phyloP scores from a whole-genome alignment of 2,113 vertebrate species.

The Cricetomys ansorgei region DNA sequence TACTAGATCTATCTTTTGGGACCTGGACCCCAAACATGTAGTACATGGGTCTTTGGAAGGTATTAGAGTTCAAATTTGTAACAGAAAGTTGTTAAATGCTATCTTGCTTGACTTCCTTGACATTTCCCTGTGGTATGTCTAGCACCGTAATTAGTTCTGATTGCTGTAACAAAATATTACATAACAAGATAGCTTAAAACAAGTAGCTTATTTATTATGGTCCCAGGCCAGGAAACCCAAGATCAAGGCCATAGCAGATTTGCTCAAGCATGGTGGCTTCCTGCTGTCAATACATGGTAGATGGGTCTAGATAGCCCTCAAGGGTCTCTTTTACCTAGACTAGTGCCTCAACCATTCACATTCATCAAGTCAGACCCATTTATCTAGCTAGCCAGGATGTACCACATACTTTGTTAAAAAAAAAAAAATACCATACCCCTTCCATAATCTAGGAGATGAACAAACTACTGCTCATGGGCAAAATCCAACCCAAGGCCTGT shows the following conservation, averaged over 20 bases:
- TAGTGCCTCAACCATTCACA: background rate
- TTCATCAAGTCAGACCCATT: background rate
- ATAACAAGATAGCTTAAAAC: background rate
- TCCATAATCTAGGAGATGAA: background rate
- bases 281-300: background rate
- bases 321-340: background rate
- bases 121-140: background rate
- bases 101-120: background rate
- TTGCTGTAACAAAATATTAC: background rate
- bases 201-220: background rate
- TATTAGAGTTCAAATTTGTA: background rate
- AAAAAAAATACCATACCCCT: background rate
- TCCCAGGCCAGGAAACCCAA: background rate
- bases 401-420: background rate
- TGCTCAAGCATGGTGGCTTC: background rate
- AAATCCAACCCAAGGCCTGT: conserved; percentile 32
- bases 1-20: background rate
- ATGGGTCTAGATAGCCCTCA: background rate
- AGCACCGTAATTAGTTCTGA: background rate
- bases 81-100: background rate
- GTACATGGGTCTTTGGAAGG: background rate
- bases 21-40: background rate
- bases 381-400: background rate
- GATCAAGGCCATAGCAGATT: background rate
- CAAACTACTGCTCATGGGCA: conserved; percentile 38